phyloP scores from a whole-genome alignment of 1,140 invertebrate genomes.

The Nylanderia fulva region DNA sequence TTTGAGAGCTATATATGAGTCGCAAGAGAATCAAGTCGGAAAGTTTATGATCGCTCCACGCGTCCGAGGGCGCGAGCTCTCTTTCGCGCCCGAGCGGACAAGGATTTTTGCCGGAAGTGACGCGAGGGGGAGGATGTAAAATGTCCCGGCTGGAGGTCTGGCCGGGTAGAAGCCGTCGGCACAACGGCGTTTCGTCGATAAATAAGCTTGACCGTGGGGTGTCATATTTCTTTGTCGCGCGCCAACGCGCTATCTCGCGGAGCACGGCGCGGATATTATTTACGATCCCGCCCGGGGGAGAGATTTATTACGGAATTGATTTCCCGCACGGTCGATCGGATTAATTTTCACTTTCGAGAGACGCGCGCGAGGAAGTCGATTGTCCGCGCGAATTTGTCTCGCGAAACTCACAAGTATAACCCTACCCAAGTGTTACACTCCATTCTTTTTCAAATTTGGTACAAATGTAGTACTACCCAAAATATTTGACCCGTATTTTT shows the following conservation, averaged over 20 bases:
- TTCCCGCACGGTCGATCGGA: constrained; percentile 71
- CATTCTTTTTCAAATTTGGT: no score
- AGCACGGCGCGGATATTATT: constrained; percentile 62
- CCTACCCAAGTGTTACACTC: no score
- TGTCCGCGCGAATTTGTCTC: constrained; percentile 31
- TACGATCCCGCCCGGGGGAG: constrained; percentile 51
- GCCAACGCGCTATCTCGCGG: constrained; percentile 49
- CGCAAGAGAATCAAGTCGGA: constrained; percentile 29
- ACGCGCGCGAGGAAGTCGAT: constrained; percentile 25
- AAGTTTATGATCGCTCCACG: constrained; percentile 40
- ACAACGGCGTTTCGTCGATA: constrained; percentile 68
- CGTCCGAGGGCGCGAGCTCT: constrained; percentile 12
- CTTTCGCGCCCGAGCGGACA: background rate
- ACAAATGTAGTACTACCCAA: no score
- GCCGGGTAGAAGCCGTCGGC: background rate
- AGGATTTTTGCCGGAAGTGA: constrained; percentile 12
- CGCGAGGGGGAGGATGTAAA: constrained; percentile 34
- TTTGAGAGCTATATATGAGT: constrained; percentile 16
- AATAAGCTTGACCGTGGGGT: constrained; percentile 73
- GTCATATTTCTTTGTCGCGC: constrained; percentile 77
- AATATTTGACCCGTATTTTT: no score
- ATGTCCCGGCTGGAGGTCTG: constrained; percentile 4
- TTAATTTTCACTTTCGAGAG: constrained; percentile 75
- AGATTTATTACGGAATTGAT: constrained; percentile 77
- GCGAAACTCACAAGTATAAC: no score